A percentile compares a stretch with the other conserved stretches of the same genome.
phyloP scores from a whole-genome alignment of 1,140 invertebrate species.

The Campodea augens region DNA sequence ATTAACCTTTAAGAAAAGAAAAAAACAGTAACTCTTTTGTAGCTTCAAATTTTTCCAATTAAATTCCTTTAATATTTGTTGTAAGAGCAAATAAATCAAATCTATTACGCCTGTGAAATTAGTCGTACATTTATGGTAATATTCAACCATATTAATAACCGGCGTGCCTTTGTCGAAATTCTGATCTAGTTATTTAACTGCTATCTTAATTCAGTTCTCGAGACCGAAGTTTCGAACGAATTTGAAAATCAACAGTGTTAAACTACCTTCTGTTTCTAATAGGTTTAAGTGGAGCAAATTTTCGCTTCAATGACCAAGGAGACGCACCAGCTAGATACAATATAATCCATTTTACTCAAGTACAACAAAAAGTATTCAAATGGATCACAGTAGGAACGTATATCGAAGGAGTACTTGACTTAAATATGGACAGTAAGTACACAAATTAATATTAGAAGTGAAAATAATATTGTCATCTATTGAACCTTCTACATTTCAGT shows the following conservation, averaged over 20 bases:
- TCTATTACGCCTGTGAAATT: no score
- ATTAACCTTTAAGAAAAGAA: no score
- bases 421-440: constrained; percentile 54
- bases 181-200: background rate
- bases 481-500: constrained; percentile 28
- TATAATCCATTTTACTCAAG: constrained; percentile 85
- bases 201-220: background rate
- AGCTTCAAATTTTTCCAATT: no score
- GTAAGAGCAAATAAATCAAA: no score
- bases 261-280: background rate
- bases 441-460: constrained; percentile 1
- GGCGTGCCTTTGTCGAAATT: background rate
- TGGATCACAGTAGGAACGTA: constrained; percentile 78
- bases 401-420: constrained; percentile 49
- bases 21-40: no score
- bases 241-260: background rate
- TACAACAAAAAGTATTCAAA: constrained; percentile 43
- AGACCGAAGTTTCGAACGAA: background rate
- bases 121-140: no score
- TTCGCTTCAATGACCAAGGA: constrained; percentile 70
- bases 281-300: constrained; percentile 72
- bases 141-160: no score
- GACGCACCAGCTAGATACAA: constrained; percentile 87
- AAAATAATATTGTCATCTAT: background rate
- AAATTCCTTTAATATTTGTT: no score